phyloP scores from a whole-genome alignment of 2,113 vertebrate genomes.

The Cheirogaleus medius region DNA sequence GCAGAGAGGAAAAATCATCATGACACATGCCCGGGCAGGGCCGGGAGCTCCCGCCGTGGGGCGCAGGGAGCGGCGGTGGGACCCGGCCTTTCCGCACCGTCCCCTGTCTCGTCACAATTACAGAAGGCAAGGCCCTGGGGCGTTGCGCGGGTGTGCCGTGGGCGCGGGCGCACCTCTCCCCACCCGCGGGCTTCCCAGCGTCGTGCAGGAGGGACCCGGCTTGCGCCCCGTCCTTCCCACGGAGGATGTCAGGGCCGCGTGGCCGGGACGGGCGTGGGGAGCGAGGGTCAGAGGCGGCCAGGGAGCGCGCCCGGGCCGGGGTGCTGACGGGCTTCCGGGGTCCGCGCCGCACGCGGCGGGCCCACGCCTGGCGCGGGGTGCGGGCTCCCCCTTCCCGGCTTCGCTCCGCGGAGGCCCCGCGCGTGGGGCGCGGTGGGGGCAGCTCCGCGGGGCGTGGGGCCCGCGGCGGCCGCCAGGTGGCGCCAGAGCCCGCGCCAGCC shows the following conservation, averaged over 20 bases:
- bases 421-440: too few relatives aligned
- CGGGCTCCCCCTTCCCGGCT: not conserved
- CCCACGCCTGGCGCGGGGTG: too few relatives aligned
- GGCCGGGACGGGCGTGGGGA: not conserved
- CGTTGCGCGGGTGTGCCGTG: fast-evolving
- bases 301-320: not conserved
- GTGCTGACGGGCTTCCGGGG: not conserved
- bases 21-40: too few relatives aligned
- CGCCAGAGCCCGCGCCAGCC: slow-evolving; percentile 59
- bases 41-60: too few relatives aligned
- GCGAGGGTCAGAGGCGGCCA: not conserved
- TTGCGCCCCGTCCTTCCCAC: not conserved
- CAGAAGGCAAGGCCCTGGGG: too few relatives aligned
- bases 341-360: not conserved
- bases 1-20: not conserved
- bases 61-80: too few relatives aligned
- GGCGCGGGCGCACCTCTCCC: not conserved
- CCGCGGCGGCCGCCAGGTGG: not conserved
- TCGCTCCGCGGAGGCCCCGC: fast-evolving
- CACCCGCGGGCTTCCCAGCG: not conserved
- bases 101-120: not conserved
- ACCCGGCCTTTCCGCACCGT: not conserved
- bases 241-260: not conserved
- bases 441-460: not conserved
- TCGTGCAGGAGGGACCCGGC: not conserved